Evolutionary conservation across 2,888 invertebrate species (phyloP).

Genomic region (Drosophila nr. fundita): DNA sequence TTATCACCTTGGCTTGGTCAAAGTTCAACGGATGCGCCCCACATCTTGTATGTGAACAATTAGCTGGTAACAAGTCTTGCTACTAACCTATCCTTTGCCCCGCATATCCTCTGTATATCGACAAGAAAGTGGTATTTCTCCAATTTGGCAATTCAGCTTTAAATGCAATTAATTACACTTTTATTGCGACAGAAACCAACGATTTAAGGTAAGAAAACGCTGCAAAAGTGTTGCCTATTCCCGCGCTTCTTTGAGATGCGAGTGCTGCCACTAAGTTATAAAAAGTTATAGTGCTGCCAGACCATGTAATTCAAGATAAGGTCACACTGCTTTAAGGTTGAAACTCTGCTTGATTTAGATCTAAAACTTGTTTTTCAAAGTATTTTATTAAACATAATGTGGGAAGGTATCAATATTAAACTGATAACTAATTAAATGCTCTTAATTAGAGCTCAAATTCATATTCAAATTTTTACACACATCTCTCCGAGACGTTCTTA

Average conservation of each 20-base stretch:
- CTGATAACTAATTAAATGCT: background rate
- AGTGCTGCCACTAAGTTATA: slow-evolving; percentile 24
- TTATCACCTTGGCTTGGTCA: slow-evolving; percentile 57
- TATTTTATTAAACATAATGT: background rate
- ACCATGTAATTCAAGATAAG: background rate
- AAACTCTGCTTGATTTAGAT: background rate
- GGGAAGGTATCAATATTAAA: background rate
- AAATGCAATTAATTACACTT: background rate
- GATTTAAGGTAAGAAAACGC: background rate
- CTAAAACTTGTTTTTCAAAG: background rate
- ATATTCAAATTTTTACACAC: background rate
- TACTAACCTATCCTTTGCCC: slow-evolving; percentile 21
- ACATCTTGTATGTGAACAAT: slow-evolving; percentile 40
- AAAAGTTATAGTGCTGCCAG: slow-evolving; percentile 12
- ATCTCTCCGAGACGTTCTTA: background rate
- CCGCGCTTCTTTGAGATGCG: background rate
- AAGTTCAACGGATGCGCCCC: slow-evolving; percentile 51
- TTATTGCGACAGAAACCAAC: background rate
- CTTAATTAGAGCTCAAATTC: background rate
- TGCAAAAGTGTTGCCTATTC: slow-evolving; percentile 23
- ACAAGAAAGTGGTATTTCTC: background rate
- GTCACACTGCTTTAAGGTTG: background rate
- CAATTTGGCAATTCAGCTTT: background rate
- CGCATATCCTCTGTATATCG: background rate
- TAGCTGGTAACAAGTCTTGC: slow-evolving; percentile 19